Evolutionary conservation across 2,797 vertebrate genomes (phyloP).

Genomic region (Anas flavirostris): DNA sequence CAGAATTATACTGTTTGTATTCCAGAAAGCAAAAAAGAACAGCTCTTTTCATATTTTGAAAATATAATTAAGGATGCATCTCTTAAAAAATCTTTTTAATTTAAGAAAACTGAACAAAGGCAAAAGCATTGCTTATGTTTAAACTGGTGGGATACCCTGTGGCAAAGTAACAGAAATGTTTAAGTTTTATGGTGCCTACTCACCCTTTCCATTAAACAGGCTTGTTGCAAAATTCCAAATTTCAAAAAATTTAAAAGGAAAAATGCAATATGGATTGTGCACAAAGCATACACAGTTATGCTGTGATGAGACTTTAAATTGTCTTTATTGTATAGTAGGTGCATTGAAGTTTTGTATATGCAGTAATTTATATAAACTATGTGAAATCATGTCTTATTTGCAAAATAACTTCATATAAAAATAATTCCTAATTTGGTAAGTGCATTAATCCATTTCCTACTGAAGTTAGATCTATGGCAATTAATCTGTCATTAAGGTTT

Average conservation of each 20-base stretch:
- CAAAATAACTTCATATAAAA: slow-evolving; percentile 46
- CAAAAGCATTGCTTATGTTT: not conserved
- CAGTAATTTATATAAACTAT: slow-evolving; percentile 3
- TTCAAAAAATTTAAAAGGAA: not conserved
- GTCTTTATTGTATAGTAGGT: not conserved
- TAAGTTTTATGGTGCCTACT: not conserved
- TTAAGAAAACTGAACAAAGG: not conserved
- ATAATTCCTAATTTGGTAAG: slow-evolving; percentile 7
- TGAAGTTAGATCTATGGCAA: slow-evolving; percentile 40
- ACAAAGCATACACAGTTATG: not conserved
- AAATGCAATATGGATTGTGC: not conserved
- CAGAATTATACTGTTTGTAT: not conserved
- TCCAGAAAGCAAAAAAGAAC: not conserved
- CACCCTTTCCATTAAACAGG: not conserved
- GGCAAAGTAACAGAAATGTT: not conserved
- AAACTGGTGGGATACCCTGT: not conserved
- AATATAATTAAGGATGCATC: not conserved
- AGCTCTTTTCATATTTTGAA: not conserved
- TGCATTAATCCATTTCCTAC: slow-evolving; percentile 16
- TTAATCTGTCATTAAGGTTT: slow-evolving; percentile 16
- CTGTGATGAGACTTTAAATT: not conserved
- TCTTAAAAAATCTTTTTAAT: not conserved
- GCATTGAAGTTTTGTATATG: not conserved
- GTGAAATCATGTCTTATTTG: slow-evolving; percentile 3
- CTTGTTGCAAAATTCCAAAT: not conserved